These are phyloP conservation scores for Neelides sp. DNA, from an alignment of 1,140 invertebrate genomes.

Conservation along the genomic window DNA sequence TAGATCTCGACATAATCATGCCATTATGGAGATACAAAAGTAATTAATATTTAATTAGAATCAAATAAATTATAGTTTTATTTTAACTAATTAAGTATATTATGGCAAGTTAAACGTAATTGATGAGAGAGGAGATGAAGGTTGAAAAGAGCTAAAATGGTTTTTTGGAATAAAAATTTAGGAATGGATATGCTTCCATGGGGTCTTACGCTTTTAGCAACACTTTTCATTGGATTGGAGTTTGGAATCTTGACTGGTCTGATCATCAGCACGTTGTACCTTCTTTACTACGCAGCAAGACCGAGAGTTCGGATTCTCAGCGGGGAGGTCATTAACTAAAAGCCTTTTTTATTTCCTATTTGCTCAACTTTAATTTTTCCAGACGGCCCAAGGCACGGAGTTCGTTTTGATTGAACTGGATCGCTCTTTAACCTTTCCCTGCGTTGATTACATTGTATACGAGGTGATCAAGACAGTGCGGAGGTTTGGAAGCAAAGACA, in stretches of 20 bases:
- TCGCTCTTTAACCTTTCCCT: conserved; percentile 58
- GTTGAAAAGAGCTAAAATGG: too few relatives aligned
- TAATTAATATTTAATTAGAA: conserved; percentile 18
- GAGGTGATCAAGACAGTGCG: conserved; percentile 57
- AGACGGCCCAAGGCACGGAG: conserved; percentile 47
- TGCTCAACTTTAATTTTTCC: conserved; percentile 17
- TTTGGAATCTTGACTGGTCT: conserved; percentile 63
- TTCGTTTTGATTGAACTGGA: conserved; percentile 58
- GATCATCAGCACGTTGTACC: conserved; percentile 52
- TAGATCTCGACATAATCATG: conserved; percentile 35
- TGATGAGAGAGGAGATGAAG: not conserved
- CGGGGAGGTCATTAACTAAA: conserved; percentile 35
- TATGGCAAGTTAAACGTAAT: not conserved
- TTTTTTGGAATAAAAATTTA: too few relatives aligned
- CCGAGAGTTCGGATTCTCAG: conserved; percentile 50
- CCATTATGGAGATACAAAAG: conserved; percentile 36
- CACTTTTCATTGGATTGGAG: conserved; percentile 53
- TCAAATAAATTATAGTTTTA: not conserved
- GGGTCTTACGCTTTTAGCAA: conserved; percentile 51
- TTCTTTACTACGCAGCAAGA: conserved; percentile 58
- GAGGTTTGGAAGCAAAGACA: conserved; percentile 40
- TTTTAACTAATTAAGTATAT: not conserved
- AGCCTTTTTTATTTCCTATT: not conserved
- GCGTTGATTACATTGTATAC: conserved; percentile 60
- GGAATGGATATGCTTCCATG: conserved; percentile 57